A percentile compares a stretch with the other conserved stretches of the same genome.
Evolutionary conservation across 2,797 vertebrate species (phyloP).

Genomic region (Halcyon smyrnensis): DNA sequence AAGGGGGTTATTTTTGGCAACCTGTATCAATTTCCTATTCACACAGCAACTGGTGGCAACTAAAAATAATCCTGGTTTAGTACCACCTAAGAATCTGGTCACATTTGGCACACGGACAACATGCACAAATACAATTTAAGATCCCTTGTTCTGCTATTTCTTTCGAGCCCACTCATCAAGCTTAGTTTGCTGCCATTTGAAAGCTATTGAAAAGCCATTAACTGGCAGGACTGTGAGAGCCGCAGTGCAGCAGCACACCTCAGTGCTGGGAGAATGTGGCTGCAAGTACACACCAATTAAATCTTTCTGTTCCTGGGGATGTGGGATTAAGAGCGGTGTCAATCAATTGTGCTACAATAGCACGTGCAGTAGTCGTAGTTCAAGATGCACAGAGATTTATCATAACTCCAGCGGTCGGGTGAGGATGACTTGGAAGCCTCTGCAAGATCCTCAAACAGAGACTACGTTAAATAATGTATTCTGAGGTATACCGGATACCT

Average conservation of each 20-base stretch:
- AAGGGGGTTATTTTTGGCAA: constrained; percentile 73
- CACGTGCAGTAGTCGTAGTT: constrained; percentile 86
- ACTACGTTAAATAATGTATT: constrained; percentile 74
- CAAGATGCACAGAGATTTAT: constrained; percentile 66
- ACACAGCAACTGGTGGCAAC: constrained; percentile 79
- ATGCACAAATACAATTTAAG: constrained; percentile 40
- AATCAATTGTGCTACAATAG: constrained; percentile 84
- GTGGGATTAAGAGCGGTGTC: constrained; percentile 81
- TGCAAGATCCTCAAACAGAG: constrained; percentile 68
- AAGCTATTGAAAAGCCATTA: constrained; percentile 79
- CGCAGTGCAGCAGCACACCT: constrained; percentile 85
- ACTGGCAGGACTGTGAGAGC: constrained; percentile 73
- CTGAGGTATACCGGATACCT: constrained; percentile 80
- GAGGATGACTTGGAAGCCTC: constrained; percentile 73
- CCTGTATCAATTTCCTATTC: constrained; percentile 67
- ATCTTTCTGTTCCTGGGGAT: constrained; percentile 52
- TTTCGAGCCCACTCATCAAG: constrained; percentile 69
- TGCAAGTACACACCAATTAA: constrained; percentile 81
- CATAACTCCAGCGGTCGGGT: constrained; percentile 76
- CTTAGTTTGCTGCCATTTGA: constrained; percentile 76
- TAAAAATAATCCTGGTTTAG: constrained; percentile 73
- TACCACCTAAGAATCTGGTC: constrained; percentile 60
- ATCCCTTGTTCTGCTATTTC: constrained; percentile 33
- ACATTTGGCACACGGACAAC: neutral
- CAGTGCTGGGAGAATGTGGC: constrained; percentile 79